Base-by-base conservation (phyloP, 2,797 vertebrate species). In the Darevskia mixta region DNA sequence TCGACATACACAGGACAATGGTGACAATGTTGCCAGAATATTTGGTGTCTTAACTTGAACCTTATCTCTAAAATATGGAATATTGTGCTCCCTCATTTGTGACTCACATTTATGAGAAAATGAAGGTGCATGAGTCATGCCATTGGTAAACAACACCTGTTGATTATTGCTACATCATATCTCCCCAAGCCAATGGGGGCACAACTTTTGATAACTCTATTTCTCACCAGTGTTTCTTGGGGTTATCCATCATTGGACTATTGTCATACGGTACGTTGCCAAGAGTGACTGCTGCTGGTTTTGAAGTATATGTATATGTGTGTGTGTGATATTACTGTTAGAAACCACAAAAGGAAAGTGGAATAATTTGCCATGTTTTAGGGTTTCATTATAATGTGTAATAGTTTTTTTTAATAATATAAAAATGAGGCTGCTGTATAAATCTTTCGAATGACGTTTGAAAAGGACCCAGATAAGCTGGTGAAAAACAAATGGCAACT, bases 401-500 rank as follows among this genome's bases (percentile, higher is more conserved):
- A 95, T 92, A 93, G 88, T 83, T 92, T 95, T 95, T 95, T 95
- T 95, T 96, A 95, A 95, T 96, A 95, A 93, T 92, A 91, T 73
- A 49, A 94, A 89, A 94, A 89, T 92, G 87, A 95, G 93, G 86
- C 84, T 90, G 88, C 93, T 95, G 72, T 88, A 96, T 96, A 96
- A 96, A 97, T 94, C 94, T 95, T 90, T 79, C 55, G 90, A 94
- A 95, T 90, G 93, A 90, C 91, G 95, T 94, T 89, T 96, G 92
- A 95, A 96, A 95, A 94, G 86, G 92, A 91, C 90, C 86, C 75
- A 91, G 91, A 93, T 92, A 93, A 81, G 81, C 87, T 96, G 91
- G 94, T 95, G 92, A 95, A 94, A 96, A 96, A 93, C 87, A 96
- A 97, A 97, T 89, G 94, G 89, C 95, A 94, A 92, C 91, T 94